Evolutionary conservation across 2,888 invertebrate genomes (phyloP), one percentile per base, ranked within the genome.

Genomic region (Eupithecia subumbrata): DNA sequence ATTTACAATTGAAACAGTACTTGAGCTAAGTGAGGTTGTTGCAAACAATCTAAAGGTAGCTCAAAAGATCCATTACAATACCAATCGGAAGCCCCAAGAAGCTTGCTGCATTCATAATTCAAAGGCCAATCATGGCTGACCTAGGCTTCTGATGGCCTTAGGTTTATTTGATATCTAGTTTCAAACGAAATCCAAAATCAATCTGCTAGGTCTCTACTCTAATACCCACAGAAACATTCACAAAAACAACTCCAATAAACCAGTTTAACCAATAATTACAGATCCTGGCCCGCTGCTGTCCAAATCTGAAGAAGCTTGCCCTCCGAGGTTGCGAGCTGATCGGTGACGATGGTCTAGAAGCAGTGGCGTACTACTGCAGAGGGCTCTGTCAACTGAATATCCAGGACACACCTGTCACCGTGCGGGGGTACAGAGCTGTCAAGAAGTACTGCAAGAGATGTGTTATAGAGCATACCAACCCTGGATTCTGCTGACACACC

Each of bases 401-500:
- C 79, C 98, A 98, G 86, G 98, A 98, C 90, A 98, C 98, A 78
- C 97, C 98, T 77, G 97, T 99, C 82, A 98, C 98, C 7, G 93
- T 98, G 67, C 96, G 98, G 83, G 98, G 98, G 0, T 98, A 98
- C 89, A 95, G 98, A 83, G 98, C 98, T 8, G 98, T 99, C 66
- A 98, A 98, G 90, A 98, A 97, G 88, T 98, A 98, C 88, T 99
- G 98, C 92, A 98, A 98, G 86, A 94, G 98, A 84, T 99, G 98
- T 91, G 97, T 98, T 80, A 98, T 99, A 81, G 98, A 99, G 89
- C 98, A 99, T 88, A 98, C 98, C 3, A 98, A 99, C 92, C 98
- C 98, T 79, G 98, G 98, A 43, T 98, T 99, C 90, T 98, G 97
- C 92, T 97, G 94, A 73, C 8, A 9, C 18, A 11, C 3, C 25